A percentile compares a stretch with the other conserved stretches of the same genome.
Evolutionary conservation across 2,888 invertebrate genomes (phyloP).

Genomic region (Caenorhabditis sinica): DNA sequence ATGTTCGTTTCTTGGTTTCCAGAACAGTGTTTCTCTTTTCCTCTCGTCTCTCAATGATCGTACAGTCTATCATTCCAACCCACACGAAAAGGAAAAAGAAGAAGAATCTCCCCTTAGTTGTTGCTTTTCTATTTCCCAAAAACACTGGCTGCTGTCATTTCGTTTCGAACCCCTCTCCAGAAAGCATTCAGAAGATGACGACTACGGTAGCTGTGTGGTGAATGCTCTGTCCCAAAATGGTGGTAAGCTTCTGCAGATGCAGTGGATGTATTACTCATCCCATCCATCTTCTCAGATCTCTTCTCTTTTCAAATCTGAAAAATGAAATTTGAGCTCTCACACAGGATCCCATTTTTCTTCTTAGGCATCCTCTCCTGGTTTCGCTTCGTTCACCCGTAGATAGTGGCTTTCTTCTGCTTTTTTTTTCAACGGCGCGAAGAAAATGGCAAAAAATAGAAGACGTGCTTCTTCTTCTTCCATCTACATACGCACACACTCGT

Average conservation of each 20-base stretch:
- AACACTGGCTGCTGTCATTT: too few species aligned
- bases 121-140: too few species aligned
- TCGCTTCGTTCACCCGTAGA: conserved; percentile 51
- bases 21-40: neutral
- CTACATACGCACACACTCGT: conserved; percentile 40
- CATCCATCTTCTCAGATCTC: neutral
- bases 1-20: neutral
- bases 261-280: conserved; percentile 4
- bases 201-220: neutral
- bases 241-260: neutral
- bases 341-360: conserved; percentile 6
- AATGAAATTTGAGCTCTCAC: conserved; percentile 48
- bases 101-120: neutral
- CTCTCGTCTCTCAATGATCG: neutral
- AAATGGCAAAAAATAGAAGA: conserved; percentile 48
- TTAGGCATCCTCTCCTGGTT: conserved; percentile 32
- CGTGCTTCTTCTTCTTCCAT: conserved; percentile 44
- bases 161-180: too few species aligned
- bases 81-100: neutral
- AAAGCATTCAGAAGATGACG: too few species aligned
- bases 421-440: conserved; percentile 56
- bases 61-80: neutral
- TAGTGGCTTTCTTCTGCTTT: conserved; percentile 49
- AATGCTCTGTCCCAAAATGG: neutral
- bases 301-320: conserved; percentile 15